phyloP scores from a whole-genome alignment of 2,888 invertebrate genomes.

The Trissolcus brochymenae region DNA sequence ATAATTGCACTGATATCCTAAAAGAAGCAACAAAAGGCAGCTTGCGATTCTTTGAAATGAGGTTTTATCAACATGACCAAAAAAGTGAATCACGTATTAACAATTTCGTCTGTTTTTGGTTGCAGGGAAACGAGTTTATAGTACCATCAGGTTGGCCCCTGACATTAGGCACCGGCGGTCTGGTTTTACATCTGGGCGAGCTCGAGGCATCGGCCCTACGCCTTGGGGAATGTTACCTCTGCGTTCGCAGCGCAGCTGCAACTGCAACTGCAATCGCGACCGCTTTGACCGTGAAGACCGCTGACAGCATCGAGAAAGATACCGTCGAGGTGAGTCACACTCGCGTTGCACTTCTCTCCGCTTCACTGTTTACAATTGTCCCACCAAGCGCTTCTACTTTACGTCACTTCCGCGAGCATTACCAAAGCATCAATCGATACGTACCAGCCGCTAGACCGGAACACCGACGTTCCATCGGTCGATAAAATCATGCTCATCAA shows the following conservation, averaged over 20 bases:
- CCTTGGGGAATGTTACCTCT: constrained; percentile 82
- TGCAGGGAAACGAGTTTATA: constrained; percentile 79
- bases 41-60: background rate
- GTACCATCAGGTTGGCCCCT: constrained; percentile 83
- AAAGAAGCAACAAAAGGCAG: background rate
- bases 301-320: constrained; percentile 67
- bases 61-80: background rate
- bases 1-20: too few species aligned
- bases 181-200: constrained; percentile 82
- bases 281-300: constrained; percentile 61
- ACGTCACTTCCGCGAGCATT: constrained; percentile 51
- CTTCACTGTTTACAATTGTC: constrained; percentile 37
- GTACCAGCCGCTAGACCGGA: constrained; percentile 23
- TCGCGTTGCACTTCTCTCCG: constrained; percentile 40
- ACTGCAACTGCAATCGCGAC: constrained; percentile 60
- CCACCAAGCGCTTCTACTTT: constrained; percentile 28
- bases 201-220: constrained; percentile 80
- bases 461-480: background rate
- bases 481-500: background rate
- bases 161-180: constrained; percentile 80
- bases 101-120: constrained; percentile 38
- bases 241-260: constrained; percentile 76
- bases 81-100: too few species aligned
- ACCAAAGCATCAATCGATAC: constrained; percentile 44
- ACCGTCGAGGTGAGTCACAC: constrained; percentile 72